A percentile compares a stretch with the other conserved stretches of the same genome.
Evolutionary conservation across 2,797 vertebrate genomes (phyloP).

Genomic region (Rhadinocentrus ornatus): DNA sequence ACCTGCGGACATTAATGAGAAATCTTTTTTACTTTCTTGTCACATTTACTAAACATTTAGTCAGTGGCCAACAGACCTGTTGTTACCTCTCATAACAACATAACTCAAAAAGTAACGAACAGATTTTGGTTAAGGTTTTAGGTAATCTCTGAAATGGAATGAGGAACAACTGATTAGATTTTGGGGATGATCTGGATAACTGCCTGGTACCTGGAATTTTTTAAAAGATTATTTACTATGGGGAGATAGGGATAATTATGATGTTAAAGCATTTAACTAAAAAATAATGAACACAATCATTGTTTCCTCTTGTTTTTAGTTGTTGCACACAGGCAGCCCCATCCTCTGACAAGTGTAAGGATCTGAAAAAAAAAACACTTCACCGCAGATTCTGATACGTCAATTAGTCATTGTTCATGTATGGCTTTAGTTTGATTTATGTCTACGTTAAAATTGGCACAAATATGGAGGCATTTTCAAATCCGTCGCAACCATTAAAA

Average conservation of each 20-base stretch:
- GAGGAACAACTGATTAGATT: no score
- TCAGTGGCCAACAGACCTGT: not conserved
- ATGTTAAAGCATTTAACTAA: no score
- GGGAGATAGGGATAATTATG: no score
- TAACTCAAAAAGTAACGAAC: no score
- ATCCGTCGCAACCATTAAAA: not conserved
- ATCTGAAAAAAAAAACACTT: slow-evolving; percentile 3
- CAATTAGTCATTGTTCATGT: not conserved
- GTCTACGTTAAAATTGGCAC: not conserved
- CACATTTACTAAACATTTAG: not conserved
- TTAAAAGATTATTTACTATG: no score
- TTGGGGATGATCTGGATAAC: no score
- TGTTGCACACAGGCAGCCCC: not conserved
- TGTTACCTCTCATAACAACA: no score
- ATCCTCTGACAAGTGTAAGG: not conserved
- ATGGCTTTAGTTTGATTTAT: not conserved
- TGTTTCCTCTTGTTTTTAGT: not conserved
- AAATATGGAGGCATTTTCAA: not conserved
- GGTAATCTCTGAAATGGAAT: no score
- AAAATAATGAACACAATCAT: no score
- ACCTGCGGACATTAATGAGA: not conserved
- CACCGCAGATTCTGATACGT: not conserved
- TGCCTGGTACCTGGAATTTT: no score
- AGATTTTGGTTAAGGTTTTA: no score
- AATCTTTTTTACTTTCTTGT: not conserved